Base-by-base conservation (phyloP, 2,113 vertebrate species). In the Lepisosteus osseus region DNA sequence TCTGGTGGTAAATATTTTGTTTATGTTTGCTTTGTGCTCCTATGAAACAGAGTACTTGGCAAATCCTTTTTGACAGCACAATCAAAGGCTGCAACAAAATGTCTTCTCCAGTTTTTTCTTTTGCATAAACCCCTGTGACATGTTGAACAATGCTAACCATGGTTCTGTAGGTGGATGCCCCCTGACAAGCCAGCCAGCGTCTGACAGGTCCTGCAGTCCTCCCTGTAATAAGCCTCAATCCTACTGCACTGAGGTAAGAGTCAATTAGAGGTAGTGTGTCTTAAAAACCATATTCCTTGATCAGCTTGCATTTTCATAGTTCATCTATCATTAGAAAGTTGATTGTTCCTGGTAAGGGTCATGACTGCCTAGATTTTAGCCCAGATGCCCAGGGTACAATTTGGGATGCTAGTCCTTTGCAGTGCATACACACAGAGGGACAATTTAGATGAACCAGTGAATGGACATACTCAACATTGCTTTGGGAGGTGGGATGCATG, bases 211-310 rank as follows among this genome's bases (percentile, higher is more conserved):
- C 74, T 99, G 97, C 85, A 93, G 93, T 65, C 95, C 95, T 6
- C 91, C 93, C 3, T 99, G 97, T 80, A 92, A 90, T 75, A 93
- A 94, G 73, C 91, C 93, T 56, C 93, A 95, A 66, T 92, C 96
- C 8, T 94, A 94, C 84, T 99, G 97, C 84, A 94, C 90, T 3
- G 94, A 99, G 95, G 97, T 97, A 89, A 81, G 92, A 86, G 66
- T 45, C 63, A 47, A 14, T n/a, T 1, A 51, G 5, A 6, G 47
- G 5, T 51, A 6, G 47, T 51, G 9, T 51, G 5, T 51, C 47
- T 59, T 59, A 59, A 17, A 17, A 17, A 29, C 29, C 29, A 29
- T 29, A 29, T 29, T 29, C 29, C 29, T 29, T 29, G 29, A 29
- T 29, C 29, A 29, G 29, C 29, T 29, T 29, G 29, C 29, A 29